Evolutionary conservation across 53 echinoderm and acorn worm species (phyloP).

Genomic region (Astropecten irregularis): DNA sequence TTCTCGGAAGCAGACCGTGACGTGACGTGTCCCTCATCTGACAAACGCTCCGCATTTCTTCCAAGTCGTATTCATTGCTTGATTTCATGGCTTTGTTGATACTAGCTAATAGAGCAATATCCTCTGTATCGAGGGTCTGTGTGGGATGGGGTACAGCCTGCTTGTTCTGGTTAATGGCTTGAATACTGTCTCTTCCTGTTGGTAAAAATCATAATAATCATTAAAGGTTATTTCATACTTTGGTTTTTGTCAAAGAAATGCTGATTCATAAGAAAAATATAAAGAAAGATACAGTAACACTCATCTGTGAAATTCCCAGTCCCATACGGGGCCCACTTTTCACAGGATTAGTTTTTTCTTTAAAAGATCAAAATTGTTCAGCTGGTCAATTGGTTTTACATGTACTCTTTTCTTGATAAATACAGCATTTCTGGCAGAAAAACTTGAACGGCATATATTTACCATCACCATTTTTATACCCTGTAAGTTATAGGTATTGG

Average conservation of each 20-base stretch:
- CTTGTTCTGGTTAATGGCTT: slow-evolving; percentile 65
- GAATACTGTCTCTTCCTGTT: slow-evolving; percentile 89
- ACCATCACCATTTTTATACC: no score
- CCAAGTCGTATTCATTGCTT: slow-evolving; percentile 75
- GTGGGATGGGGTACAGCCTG: slow-evolving; percentile 12
- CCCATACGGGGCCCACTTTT: background rate
- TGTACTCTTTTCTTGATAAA: no score
- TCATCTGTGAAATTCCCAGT: no score
- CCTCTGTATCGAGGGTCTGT: slow-evolving; percentile 57
- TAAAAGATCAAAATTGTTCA: no score
- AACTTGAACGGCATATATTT: no score
- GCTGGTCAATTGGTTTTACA: no score
- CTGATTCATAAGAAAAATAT: no score
- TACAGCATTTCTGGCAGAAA: no score
- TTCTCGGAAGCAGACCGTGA: slow-evolving; percentile 77
- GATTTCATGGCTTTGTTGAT: slow-evolving; percentile 72
- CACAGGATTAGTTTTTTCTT: background rate
- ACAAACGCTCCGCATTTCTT: slow-evolving; percentile 74
- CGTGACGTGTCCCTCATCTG: slow-evolving; percentile 73
- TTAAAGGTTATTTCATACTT: no score
- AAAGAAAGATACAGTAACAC: no score
- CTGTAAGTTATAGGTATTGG: no score
- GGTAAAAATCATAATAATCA: background rate
- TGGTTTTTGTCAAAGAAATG: no score
- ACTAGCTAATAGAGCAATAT: slow-evolving; percentile 59